Conservation (phyloP, 1,140 invertebrate genomes). For the Onthophagus taurus region DNA sequence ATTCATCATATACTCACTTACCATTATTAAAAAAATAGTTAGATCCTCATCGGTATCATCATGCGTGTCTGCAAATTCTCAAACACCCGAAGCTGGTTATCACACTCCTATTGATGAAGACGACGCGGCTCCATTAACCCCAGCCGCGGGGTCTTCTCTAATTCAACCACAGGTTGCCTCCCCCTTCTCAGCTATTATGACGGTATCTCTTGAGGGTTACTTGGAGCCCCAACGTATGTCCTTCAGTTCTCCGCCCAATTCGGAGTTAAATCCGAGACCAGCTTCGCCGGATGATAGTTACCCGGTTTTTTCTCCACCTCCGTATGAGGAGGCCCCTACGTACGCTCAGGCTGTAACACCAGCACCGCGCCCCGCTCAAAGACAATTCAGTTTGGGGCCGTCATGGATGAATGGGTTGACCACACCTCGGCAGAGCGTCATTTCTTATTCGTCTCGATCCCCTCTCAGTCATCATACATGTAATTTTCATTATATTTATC, state of each 20-base stretch:
- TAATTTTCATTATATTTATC: conserved; percentile 41
- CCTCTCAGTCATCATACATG: conserved; percentile 72
- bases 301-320: conserved; percentile 74
- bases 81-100: conserved; percentile 45
- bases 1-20: conserved; percentile 26
- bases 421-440: conserved; percentile 54
- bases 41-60: conserved; percentile 50
- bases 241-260: conserved; percentile 64
- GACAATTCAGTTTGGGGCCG: conserved; percentile 43
- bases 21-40: too few relatives aligned
- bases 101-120: conserved; percentile 50
- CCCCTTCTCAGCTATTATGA: conserved; percentile 74
- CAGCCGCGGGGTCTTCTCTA: conserved; percentile 42
- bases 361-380: conserved; percentile 36
- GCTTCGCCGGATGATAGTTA: conserved; percentile 68
- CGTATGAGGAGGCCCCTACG: conserved; percentile 45
- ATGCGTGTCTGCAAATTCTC: conserved; percentile 43
- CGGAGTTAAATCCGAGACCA: conserved; percentile 54
- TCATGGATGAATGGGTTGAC: conserved; percentile 44
- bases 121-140: conserved; percentile 40
- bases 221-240: conserved; percentile 70
- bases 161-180: conserved; percentile 41
- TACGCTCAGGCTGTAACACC: conserved; percentile 30
- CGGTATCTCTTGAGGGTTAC: conserved; percentile 74
- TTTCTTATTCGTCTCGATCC: conserved; percentile 59